phyloP scores from a whole-genome alignment of 2,113 vertebrate genomes.

The Myrmophylax atrothorax region DNA sequence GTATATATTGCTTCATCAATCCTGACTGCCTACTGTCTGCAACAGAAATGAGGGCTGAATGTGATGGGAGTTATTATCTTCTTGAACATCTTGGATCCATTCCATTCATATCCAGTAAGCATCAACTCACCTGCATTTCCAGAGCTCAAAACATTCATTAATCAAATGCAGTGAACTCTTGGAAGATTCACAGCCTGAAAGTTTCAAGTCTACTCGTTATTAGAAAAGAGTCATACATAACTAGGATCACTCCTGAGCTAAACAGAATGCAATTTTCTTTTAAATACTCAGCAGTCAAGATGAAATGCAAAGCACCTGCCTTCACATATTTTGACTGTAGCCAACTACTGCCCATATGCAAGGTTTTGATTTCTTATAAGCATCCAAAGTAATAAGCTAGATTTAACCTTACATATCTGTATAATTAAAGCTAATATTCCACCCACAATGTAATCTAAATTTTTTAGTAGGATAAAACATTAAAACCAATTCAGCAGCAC shows the following conservation, averaged over 20 bases:
- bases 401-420: neutral
- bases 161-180: neutral
- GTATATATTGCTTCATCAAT: neutral
- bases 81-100: fast-evolving
- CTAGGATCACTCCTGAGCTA: neutral
- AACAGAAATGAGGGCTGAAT: neutral
- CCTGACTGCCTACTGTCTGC: neutral
- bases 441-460: neutral
- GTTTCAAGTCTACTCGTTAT: neutral
- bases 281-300: neutral
- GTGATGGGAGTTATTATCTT: fast-evolving
- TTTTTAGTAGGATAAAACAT: neutral
- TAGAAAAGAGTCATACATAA: neutral
- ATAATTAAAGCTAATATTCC: neutral
- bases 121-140: neutral
- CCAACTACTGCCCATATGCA: neutral
- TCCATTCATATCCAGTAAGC: neutral
- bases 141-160: neutral
- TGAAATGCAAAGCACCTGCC: neutral
- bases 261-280: neutral
- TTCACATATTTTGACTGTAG: neutral
- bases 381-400: neutral
- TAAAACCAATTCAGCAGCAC: neutral
- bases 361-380: neutral
- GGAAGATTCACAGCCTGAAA: neutral